These are phyloP conservation scores for Bos javanicus DNA, from an alignment of 2,113 vertebrate genomes.

Conservation along the genomic window DNA sequence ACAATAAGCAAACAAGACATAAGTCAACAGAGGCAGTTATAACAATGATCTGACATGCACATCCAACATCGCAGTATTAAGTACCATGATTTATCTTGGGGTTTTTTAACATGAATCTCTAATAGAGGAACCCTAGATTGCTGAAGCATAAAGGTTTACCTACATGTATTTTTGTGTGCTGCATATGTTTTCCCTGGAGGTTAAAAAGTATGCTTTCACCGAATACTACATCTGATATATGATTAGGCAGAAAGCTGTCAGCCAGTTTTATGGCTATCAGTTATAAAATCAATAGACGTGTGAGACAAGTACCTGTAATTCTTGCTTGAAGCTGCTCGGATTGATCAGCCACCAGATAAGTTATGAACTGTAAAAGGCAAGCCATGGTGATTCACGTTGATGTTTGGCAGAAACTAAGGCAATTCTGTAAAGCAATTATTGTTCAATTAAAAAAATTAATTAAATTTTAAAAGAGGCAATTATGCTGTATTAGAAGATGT, in stretches of 20 bases:
- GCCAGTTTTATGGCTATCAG: not conserved
- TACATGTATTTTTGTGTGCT: not conserved
- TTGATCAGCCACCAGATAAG: not conserved
- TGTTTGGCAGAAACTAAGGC: not conserved
- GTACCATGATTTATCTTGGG: not conserved
- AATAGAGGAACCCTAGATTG: not conserved
- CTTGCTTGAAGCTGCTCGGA: accelerated
- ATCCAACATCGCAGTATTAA: accelerated
- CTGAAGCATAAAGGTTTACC: not conserved
- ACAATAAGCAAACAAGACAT: not conserved
- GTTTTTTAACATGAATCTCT: not conserved
- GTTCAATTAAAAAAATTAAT: not conserved
- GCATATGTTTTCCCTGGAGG: not conserved
- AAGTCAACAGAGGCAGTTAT: not conserved
- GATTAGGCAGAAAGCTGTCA: not conserved
- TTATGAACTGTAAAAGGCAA: not conserved
- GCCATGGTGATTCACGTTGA: not conserved
- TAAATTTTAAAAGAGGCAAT: not conserved
- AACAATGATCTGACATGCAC: accelerated
- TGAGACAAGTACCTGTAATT: not conserved
- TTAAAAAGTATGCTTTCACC: not conserved
- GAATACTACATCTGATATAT: not conserved
- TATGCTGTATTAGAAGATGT: not conserved
- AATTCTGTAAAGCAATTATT: not conserved
- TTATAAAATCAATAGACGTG: not conserved